Conservation (phyloP, 1,140 invertebrate species). For the Monomorium pharaonis region DNA sequence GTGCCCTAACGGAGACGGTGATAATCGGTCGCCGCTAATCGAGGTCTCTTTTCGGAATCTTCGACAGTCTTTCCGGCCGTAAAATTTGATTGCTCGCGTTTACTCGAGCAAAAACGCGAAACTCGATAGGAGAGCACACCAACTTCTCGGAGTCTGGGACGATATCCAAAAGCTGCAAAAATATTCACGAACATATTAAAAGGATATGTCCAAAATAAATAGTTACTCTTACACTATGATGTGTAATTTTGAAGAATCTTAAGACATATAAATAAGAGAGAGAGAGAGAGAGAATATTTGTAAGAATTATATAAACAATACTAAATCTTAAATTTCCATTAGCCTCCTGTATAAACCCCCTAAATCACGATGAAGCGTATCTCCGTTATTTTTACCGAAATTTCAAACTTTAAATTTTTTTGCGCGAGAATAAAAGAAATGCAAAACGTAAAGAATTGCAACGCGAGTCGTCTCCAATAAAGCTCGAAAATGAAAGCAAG, state of each 20-base stretch:
- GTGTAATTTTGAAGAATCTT: background rate
- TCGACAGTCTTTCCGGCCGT: background rate
- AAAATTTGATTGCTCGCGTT: background rate
- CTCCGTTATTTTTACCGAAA: conserved; percentile 29
- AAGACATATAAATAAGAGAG: background rate
- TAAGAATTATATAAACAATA: background rate
- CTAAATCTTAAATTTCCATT: background rate
- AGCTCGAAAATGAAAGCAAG: conserved; percentile 19
- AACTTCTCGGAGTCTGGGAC: background rate
- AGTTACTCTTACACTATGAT: background rate
- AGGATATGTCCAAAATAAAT: background rate
- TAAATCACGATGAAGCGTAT: background rate
- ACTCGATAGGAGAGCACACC: background rate
- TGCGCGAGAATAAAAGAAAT: background rate
- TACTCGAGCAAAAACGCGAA: background rate
- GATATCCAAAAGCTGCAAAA: background rate
- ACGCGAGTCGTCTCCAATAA: background rate
- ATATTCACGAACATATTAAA: background rate
- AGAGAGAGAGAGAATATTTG: no score
- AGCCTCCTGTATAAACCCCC: background rate
- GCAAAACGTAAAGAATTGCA: background rate
- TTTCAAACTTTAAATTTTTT: background rate
- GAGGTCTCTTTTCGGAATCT: background rate
- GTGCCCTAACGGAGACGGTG: conserved; percentile 11
- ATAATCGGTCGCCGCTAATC: conserved; percentile 41